Evolutionary conservation across 1,140 invertebrate species (phyloP).

Genomic region (Heliconius hewitsoni): DNA sequence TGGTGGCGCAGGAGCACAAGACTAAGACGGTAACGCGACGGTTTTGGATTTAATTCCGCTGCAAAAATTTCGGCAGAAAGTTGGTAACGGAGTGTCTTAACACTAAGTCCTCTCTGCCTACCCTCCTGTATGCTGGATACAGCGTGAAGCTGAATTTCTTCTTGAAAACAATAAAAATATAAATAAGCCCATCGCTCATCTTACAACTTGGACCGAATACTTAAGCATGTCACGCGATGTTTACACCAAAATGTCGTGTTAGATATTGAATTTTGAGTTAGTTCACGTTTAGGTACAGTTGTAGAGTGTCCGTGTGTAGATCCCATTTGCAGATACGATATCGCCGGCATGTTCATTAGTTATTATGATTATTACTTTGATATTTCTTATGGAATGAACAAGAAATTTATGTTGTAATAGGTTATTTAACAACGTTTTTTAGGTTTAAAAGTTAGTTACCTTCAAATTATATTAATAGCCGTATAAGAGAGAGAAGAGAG

Average conservation of each 20-base stretch:
- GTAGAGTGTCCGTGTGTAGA: constrained; percentile 45
- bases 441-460: too few relatives aligned
- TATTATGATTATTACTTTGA: constrained; percentile 14
- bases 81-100: too few relatives aligned
- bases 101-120: too few relatives aligned
- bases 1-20: too few relatives aligned
- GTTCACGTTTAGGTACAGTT: constrained; percentile 55
- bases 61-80: too few relatives aligned
- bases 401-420: neutral
- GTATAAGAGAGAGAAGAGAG: too few relatives aligned
- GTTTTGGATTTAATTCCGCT: too few relatives aligned
- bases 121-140: too few relatives aligned
- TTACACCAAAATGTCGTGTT: constrained; percentile 70
- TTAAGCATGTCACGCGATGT: constrained; percentile 60
- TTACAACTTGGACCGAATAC: constrained; percentile 44
- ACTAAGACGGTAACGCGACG: too few relatives aligned
- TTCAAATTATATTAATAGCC: too few relatives aligned
- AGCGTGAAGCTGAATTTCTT: too few relatives aligned
- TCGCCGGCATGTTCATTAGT: constrained; percentile 5
- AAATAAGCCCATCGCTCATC: neutral
- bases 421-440: too few relatives aligned
- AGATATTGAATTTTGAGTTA: constrained; percentile 72
- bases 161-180: neutral
- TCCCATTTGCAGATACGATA: constrained; percentile 30
- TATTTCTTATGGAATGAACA: neutral